Conservation (phyloP, 2,888 invertebrate genomes). For the Tenthredo amoena region DNA sequence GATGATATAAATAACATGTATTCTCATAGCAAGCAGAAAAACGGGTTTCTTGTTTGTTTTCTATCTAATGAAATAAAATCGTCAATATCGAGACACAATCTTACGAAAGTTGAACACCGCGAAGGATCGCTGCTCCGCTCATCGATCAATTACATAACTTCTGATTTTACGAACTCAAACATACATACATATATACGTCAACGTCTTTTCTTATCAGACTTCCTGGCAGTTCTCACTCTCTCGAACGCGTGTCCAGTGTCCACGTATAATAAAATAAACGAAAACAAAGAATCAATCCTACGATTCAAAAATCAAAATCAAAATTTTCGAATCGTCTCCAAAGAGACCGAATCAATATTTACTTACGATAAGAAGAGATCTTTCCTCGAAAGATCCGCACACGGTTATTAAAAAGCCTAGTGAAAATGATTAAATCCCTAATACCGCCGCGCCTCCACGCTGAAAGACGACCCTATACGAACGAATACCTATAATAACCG, state of each 20-base stretch:
- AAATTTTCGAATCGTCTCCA: no score
- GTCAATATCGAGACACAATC: neutral
- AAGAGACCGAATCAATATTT: no score
- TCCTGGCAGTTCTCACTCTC: no score
- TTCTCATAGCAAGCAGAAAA: no score
- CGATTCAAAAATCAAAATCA: no score
- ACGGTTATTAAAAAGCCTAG: no score
- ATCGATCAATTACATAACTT: neutral
- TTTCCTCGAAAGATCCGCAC: neutral
- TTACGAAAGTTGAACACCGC: neutral
- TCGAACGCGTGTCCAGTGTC: neutral
- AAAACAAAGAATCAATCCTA: no score
- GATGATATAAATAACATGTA: neutral
- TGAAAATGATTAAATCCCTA: no score
- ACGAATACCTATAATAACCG: neutral
- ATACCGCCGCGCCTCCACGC: no score
- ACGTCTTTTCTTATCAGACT: neutral
- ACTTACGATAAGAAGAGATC: neutral
- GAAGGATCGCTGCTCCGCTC: neutral
- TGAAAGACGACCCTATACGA: neutral
- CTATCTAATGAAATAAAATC: neutral
- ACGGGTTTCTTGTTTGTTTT: neutral
- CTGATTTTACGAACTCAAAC: neutral
- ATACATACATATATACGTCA: neutral
- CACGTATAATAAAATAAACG: no score